Base-by-base conservation (phyloP, 2,888 invertebrate genomes). In the Lobophora halterata region DNA sequence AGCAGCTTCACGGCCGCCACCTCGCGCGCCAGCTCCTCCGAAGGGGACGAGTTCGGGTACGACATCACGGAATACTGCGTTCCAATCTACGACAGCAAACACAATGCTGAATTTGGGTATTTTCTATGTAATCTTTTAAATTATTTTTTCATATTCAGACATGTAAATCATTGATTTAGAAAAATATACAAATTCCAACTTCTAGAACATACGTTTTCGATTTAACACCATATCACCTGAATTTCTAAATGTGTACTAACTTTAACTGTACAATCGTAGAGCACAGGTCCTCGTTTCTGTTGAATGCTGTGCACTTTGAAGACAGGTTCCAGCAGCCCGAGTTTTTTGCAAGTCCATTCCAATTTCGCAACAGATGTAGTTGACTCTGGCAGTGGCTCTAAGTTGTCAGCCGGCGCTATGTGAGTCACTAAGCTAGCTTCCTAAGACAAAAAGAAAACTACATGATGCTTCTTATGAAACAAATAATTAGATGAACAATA, bases 261-360 rank as follows among this genome's bases (percentile, higher is more conserved):
- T 67, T 83, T 88, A 9, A 85, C 70, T 17, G 66, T 73, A 50
- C 88, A 86, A 49, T 73, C 68, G 52, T 76, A 87, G 28, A 45
- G 68, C 5, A 63, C 66, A 1, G 79, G 72, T 17, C 71, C 79
- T 6, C 66, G 66, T 58, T 77, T 83, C 3, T 70, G 71, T 35
- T 67, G 52, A 18, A 69, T 49, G 32, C 76, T 72, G 29, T 67
- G 69, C 14, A 77, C 65, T 53, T 82, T 88, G 48, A 71, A 86
- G 3, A 82, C 69, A 1, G 88, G 88, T 45, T 71, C 69, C 13
- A 77, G 72, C 12, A 88, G 64, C 24, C 83, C 82, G 12, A 88
- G 63, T 60, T 82, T 82, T 38, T 69, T 72, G 58, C 86, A 86
- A 18, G 81, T 83, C 86, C 86, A 87, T 42, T 80, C 83, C 20